These are phyloP conservation scores for Rhegmatorhina hoffmannsi DNA, from an alignment of 2,113 vertebrate species.

Conservation along the genomic window DNA sequence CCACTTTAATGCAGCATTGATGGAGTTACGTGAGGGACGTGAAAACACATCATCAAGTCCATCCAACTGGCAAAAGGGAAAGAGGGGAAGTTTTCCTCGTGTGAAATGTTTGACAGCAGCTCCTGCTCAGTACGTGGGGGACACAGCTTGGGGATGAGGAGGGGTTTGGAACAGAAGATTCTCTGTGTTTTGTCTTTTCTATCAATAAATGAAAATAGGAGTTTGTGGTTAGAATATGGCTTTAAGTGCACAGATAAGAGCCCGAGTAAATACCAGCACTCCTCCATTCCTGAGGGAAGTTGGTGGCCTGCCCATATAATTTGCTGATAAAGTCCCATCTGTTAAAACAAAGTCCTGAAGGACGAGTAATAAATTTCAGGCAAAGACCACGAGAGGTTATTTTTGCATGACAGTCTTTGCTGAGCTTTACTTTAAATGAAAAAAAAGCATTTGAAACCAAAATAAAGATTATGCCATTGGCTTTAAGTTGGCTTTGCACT, in stretches of 20 bases:
- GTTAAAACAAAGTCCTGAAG: constrained; percentile 80
- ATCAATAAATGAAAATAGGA: constrained; percentile 70
- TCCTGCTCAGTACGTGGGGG: not conserved
- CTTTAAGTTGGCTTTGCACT: constrained; percentile 68
- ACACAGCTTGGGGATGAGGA: not conserved
- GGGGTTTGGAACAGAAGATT: constrained; percentile 36
- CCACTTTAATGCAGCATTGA: not conserved
- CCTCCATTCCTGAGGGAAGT: constrained; percentile 75
- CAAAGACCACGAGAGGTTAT: constrained; percentile 71
- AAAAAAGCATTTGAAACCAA: constrained; percentile 71
- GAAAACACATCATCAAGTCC: not conserved
- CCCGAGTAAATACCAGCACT: constrained; percentile 72
- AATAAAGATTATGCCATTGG: constrained; percentile 71
- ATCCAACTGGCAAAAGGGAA: not conserved
- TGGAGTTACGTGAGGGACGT: not conserved
- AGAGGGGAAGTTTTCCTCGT: not conserved
- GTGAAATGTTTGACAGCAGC: not conserved
- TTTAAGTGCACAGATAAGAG: constrained; percentile 78
- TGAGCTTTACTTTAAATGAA: constrained; percentile 65
- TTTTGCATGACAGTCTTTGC: constrained; percentile 73
- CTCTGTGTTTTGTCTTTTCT: constrained; percentile 65
- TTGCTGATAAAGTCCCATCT: constrained; percentile 85
- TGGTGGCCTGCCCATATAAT: constrained; percentile 79
- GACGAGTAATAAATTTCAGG: constrained; percentile 77
- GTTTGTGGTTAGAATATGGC: constrained; percentile 71